Evolutionary conservation across 2,888 invertebrate species (phyloP).

Genomic region (Rosalia funebris): DNA sequence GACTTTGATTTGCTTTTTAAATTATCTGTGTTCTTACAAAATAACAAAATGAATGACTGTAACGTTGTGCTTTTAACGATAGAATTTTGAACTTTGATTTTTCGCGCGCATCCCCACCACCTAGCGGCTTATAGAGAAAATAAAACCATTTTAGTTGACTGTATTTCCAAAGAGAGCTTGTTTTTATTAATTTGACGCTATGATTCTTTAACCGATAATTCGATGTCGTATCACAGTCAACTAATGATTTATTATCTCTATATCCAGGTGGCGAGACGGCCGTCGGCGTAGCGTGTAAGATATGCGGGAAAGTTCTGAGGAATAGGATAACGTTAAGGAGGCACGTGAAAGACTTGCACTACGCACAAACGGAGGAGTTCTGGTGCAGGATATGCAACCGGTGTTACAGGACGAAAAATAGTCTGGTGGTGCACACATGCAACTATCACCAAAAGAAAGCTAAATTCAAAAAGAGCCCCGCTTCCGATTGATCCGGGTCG

Average conservation of each 20-base stretch:
- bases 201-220: slow-evolving; percentile 30
- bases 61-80: neutral
- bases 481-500: slow-evolving; percentile 21
- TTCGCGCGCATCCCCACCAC: slow-evolving; percentile 7
- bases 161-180: slow-evolving; percentile 43
- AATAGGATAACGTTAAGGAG: slow-evolving; percentile 55
- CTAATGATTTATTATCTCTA: slow-evolving; percentile 50
- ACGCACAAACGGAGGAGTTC: slow-evolving; percentile 53
- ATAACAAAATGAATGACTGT: neutral
- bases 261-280: slow-evolving; percentile 47
- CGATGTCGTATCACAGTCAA: slow-evolving; percentile 42
- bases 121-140: slow-evolving; percentile 45
- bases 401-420: slow-evolving; percentile 57
- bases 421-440: slow-evolving; percentile 56
- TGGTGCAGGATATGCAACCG: slow-evolving; percentile 56
- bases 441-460: slow-evolving; percentile 55
- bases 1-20: slow-evolving; percentile 4
- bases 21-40: too few species aligned
- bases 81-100: neutral
- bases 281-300: slow-evolving; percentile 51
- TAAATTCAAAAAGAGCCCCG: slow-evolving; percentile 32
- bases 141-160: slow-evolving; percentile 51
- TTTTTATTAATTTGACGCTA: slow-evolving; percentile 39
- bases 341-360: slow-evolving; percentile 57
- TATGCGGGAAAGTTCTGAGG: slow-evolving; percentile 56